These are phyloP conservation scores for Amphipoea oculea DNA, from an alignment of 2,888 invertebrate genomes.

Conservation along the genomic window DNA sequence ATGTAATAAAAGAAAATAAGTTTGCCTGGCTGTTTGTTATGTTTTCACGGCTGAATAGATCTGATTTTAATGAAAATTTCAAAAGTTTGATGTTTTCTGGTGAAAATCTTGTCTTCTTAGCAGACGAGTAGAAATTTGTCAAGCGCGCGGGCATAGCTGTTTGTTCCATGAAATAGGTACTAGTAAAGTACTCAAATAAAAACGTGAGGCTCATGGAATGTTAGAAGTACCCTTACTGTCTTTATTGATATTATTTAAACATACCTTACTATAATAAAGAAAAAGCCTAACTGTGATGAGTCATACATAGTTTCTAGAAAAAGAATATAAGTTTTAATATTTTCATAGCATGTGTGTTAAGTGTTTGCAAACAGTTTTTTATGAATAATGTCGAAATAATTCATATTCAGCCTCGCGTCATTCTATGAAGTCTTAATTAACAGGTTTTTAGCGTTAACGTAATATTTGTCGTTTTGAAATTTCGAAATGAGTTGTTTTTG, in stretches of 20 bases:
- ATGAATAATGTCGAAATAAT: conserved; percentile 21
- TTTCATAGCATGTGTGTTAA: conserved; percentile 3
- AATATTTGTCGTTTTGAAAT: conserved; percentile 20
- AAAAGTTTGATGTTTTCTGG: neutral
- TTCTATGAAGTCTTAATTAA: conserved; percentile 32
- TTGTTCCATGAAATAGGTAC: neutral
- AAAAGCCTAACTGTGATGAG: neutral
- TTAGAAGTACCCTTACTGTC: neutral
- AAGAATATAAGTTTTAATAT: neutral
- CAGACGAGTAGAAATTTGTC: neutral
- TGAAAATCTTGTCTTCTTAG: neutral
- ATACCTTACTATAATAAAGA: too few relatives aligned
- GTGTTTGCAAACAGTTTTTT: conserved; percentile 31
- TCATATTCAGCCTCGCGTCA: conserved; percentile 32
- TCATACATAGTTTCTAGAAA: conserved; percentile 6
- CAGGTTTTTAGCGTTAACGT: conserved; percentile 12
- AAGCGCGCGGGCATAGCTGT: neutral
- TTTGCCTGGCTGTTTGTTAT: neutral
- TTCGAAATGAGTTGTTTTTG: neutral
- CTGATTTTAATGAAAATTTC: neutral
- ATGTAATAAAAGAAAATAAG: neutral
- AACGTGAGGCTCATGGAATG: neutral
- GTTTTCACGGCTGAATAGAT: neutral
- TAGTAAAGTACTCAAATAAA: neutral
- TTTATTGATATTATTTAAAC: too few relatives aligned